Conservation (phyloP, 1,140 invertebrate genomes). For the Zaprionus tsacasi region DNA sequence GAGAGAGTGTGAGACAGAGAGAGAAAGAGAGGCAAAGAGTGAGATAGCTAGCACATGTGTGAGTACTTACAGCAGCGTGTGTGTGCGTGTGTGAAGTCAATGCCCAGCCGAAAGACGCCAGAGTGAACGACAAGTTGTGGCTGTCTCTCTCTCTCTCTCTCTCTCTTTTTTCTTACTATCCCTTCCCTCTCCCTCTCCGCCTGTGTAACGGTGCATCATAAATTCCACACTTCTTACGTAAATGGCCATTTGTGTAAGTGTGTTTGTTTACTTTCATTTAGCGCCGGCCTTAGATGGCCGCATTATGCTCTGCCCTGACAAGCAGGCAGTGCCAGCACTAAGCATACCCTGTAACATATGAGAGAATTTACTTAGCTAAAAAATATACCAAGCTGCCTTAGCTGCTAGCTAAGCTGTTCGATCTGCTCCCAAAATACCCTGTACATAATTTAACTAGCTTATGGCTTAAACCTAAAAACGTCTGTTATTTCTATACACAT, state of each 20-base stretch:
- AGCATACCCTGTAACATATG: not conserved
- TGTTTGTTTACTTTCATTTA: slow-evolving; percentile 73
- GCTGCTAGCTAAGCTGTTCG: no score
- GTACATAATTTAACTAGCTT: no score
- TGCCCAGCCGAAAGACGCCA: slow-evolving; percentile 59
- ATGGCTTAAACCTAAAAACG: no score
- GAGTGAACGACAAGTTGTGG: slow-evolving; percentile 20
- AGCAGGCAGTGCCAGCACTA: not conserved
- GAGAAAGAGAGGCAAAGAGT: not conserved
- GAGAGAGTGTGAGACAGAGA: not conserved
- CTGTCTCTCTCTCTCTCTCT: slow-evolving; percentile 5
- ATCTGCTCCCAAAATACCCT: not conserved
- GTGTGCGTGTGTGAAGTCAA: slow-evolving; percentile 61
- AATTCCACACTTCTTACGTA: slow-evolving; percentile 81
- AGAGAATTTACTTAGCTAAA: not conserved
- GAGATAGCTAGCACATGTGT: not conserved
- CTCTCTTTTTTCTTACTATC: not conserved
- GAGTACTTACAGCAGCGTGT: slow-evolving; percentile 35
- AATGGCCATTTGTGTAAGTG: slow-evolving; percentile 55
- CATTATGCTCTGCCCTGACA: slow-evolving; percentile 19
- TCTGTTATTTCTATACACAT: not conserved
- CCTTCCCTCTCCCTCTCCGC: not conserved
- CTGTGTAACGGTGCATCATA: slow-evolving; percentile 65
- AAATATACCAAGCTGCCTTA: no score
- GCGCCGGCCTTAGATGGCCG: slow-evolving; percentile 46